Evolutionary conservation across 2,113 vertebrate species (phyloP).

Genomic region (Elephantulus edwardii): DNA sequence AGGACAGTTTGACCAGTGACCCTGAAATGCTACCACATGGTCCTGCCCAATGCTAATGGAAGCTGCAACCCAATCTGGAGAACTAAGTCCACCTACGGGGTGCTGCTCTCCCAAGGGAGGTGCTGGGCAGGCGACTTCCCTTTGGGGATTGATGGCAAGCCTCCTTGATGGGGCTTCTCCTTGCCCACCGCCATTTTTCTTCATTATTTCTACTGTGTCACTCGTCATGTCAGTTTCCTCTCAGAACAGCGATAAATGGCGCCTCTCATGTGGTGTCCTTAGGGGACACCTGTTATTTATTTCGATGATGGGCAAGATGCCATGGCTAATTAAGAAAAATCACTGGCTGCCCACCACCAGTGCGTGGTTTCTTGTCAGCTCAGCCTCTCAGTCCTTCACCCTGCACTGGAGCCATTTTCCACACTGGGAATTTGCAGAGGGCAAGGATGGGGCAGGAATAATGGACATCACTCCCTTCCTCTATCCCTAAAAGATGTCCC

Average conservation of each 20-base stretch:
- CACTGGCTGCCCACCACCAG: constrained; percentile 71
- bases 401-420: background rate
- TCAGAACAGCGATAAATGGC: constrained; percentile 84
- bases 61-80: background rate
- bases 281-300: constrained; percentile 87
- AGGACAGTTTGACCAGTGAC: background rate
- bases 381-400: constrained; percentile 55
- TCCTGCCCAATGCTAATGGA: background rate
- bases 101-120: background rate
- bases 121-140: background rate
- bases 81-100: rapidly evolving
- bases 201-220: constrained; percentile 86
- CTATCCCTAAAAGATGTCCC: background rate
- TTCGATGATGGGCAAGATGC: constrained; percentile 85
- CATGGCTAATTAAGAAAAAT: constrained; percentile 87
- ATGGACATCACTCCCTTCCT: background rate
- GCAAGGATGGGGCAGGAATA: background rate
- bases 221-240: constrained; percentile 85
- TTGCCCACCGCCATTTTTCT: constrained; percentile 83
- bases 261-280: constrained; percentile 83
- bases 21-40: background rate
- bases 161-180: constrained; percentile 66
- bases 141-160: background rate
- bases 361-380: constrained; percentile 15
- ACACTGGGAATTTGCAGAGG: background rate